Evolutionary conservation across 2,888 invertebrate species (phyloP).

Genomic region (Mayetiola destructor): DNA sequence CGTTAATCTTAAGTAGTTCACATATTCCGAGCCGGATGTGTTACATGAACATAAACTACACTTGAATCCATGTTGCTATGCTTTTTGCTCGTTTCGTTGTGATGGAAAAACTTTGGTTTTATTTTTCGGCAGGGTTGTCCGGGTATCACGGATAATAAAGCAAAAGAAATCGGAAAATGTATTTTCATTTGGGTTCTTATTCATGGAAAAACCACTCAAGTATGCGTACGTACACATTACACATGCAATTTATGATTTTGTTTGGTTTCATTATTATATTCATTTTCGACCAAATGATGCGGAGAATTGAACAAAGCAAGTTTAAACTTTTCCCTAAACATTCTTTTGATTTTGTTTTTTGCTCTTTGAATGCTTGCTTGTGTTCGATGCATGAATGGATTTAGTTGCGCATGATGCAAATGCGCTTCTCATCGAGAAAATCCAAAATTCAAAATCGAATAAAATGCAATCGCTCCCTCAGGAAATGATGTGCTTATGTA

Average conservation of each 20-base stretch:
- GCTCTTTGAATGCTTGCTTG: neutral
- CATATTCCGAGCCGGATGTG: constrained; percentile 11
- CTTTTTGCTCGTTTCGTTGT: neutral
- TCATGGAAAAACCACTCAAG: constrained; percentile 9
- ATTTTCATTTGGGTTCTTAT: constrained; percentile 5
- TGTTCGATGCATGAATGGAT: neutral
- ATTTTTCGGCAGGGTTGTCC: neutral
- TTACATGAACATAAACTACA: constrained; percentile 9
- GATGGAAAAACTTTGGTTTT: neutral
- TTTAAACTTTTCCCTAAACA: no score
- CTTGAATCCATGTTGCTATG: constrained; percentile 4
- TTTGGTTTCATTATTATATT: no score
- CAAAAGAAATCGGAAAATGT: constrained; percentile 13
- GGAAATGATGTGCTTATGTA: neutral
- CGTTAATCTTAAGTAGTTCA: constrained; percentile 12
- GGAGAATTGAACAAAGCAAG: no score
- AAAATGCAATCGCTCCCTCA: constrained; percentile 8
- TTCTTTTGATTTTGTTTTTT: neutral
- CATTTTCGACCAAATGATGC: neutral
- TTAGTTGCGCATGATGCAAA: neutral
- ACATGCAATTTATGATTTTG: constrained; percentile 8
- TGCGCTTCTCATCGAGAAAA: constrained; percentile 1
- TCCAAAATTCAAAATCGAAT: constrained; percentile 11
- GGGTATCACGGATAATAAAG: neutral
- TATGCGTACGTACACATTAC: no score